These are phyloP conservation scores for Myzus persicae DNA, from an alignment of 1,140 invertebrate genomes.

Conservation along the genomic window DNA sequence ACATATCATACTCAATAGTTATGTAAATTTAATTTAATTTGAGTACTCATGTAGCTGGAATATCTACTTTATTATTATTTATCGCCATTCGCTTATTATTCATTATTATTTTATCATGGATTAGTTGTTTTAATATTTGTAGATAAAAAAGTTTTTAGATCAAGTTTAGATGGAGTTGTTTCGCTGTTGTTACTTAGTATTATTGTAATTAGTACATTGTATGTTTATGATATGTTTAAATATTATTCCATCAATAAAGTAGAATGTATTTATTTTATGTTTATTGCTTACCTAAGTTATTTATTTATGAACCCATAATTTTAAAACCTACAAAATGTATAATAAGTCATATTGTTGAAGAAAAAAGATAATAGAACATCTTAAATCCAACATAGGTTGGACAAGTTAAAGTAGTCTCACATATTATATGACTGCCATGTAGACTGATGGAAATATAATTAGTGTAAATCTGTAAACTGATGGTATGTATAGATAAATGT, in stretches of 20 bases:
- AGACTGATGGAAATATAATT: too few relatives aligned
- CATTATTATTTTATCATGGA: neutral
- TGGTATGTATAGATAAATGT: too few relatives aligned
- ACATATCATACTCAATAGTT: neutral
- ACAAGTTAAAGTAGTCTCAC: too few relatives aligned
- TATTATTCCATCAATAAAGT: neutral
- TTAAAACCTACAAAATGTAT: too few relatives aligned
- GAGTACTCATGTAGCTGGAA: neutral
- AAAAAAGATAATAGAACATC: too few relatives aligned
- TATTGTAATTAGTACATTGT: constrained; percentile 1
- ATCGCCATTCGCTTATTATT: neutral
- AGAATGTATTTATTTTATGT: too few relatives aligned
- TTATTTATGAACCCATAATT: too few relatives aligned
- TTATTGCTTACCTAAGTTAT: too few relatives aligned
- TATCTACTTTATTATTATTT: neutral
- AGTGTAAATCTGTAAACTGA: too few relatives aligned
- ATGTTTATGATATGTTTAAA: neutral
- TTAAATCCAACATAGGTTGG: too few relatives aligned
- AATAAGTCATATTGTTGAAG: too few relatives aligned
- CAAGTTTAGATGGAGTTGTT: neutral
- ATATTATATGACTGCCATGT: too few relatives aligned
- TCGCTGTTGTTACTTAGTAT: neutral
- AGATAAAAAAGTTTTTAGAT: neutral
- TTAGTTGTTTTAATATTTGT: neutral
- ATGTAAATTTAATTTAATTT: neutral